A percentile compares a stretch with the other conserved stretches of the same genome.
Evolutionary conservation across 2,113 vertebrate genomes (phyloP).

Genomic region (Cavia aperea): DNA sequence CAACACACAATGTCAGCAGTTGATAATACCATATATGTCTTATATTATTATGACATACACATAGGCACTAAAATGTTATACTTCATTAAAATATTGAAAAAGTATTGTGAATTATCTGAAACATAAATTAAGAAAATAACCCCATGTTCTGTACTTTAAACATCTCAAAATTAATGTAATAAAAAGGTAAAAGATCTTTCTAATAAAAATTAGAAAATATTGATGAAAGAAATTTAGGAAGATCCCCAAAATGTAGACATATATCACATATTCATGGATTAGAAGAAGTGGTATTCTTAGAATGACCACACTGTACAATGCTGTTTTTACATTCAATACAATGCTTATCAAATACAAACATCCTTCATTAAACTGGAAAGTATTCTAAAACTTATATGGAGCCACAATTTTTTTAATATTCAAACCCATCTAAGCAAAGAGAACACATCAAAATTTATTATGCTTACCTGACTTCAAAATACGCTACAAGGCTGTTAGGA

Average conservation of each 20-base stretch:
- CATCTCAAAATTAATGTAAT: not conserved
- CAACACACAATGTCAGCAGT: not conserved
- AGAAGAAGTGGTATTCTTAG: not conserved
- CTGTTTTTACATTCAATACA: not conserved
- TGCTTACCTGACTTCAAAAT: not conserved
- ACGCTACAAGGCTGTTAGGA: not conserved
- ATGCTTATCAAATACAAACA: not conserved
- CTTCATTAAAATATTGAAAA: not conserved
- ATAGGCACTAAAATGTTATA: not conserved
- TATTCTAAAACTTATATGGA: not conserved
- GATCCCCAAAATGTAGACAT: not conserved
- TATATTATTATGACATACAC: not conserved
- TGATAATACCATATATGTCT: not conserved
- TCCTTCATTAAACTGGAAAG: not conserved
- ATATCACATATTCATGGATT: not conserved
- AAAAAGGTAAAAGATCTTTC: not conserved
- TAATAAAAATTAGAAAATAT: not conserved
- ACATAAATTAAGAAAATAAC: not conserved
- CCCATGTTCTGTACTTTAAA: not conserved
- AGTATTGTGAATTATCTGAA: not conserved
- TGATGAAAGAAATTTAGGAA: not conserved
- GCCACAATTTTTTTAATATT: not conserved
- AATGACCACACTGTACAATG: not conserved
- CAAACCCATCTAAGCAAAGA: not conserved
- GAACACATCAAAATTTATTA: not conserved